Evolutionary conservation across 2,888 invertebrate genomes (phyloP), one percentile per base, ranked within the genome.

Genomic region (Xestia ashworthii): DNA sequence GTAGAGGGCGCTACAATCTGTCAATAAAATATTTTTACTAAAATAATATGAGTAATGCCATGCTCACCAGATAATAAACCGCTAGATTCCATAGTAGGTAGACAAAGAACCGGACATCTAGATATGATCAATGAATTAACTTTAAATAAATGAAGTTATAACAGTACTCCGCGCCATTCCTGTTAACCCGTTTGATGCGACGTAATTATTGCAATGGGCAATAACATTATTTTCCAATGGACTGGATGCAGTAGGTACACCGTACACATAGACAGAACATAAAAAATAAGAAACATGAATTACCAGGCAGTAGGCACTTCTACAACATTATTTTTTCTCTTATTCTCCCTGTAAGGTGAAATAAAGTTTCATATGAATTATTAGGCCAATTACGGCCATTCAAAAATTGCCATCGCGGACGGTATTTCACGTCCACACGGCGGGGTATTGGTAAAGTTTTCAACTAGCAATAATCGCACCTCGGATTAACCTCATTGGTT

Each of bases 391-490:
- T 75, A 93, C 91, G 89, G 94, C 94, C 93, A 87, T 94, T 86
- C 94, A 95, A 95, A 95, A 95, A 95, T 94, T 95, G 95, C 95
- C 95, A 93, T 92, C 92, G 95, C 93, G 95, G 95, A 94, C 95
- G 95, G 94, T 95, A 93, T 95, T 95, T 95, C 95, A 95, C 95
- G 95, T 94, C 95, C 95, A 94, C 95, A 93, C 84, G 95, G 95
- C 95, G 95, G 95, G 95, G 95, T 95, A 95, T 95, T 95, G 95
- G 95, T 95, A 98, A 98, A 98, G 98, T 98, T 98, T 98, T 98
- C 98, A 98, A 98, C 98, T 98, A 98, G 98, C 98, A 98, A 98
- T 98, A 98, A 98, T 98, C 98, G 98, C 98, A 98, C 98, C 98
- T 98, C 98, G 97, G 98, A 98, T 97, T 96, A 97, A 98, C 98